phyloP scores from a whole-genome alignment of 1,140 invertebrate species.

The Achroia grisella region DNA sequence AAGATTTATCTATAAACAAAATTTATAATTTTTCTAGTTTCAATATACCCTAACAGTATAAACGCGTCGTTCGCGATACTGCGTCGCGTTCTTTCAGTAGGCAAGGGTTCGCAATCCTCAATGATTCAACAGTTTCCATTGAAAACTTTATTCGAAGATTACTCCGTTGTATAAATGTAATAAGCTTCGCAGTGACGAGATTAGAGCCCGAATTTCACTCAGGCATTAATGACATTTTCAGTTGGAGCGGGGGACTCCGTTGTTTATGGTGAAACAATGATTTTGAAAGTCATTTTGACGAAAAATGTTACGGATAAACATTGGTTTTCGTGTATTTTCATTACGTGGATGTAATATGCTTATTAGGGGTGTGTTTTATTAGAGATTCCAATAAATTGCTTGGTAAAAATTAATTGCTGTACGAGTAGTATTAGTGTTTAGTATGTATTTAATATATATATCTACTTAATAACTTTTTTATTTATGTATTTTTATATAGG shows the following conservation, averaged over 20 bases:
- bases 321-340: conserved; percentile 9
- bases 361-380: no score
- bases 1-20: no score
- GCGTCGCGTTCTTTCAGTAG: conserved; percentile 47
- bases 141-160: conserved; percentile 72
- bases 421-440: no score
- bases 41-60: conserved; percentile 1
- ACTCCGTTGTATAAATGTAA: conserved; percentile 71
- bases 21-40: no score
- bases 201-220: conserved; percentile 69
- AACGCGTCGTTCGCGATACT: conserved; percentile 6
- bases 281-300: conserved; percentile 68
- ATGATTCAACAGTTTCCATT: conserved; percentile 70
- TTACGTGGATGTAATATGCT: no score
- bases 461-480: no score
- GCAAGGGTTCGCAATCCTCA: conserved; percentile 64
- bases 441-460: no score
- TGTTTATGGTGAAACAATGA: conserved; percentile 58
- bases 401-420: no score
- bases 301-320: conserved; percentile 37
- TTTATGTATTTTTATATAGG: no score
- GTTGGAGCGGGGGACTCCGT: conserved; percentile 39
- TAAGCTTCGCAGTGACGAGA: conserved; percentile 69
- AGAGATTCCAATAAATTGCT: no score
- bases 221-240: conserved; percentile 72